Percentiles rank a stretch among this genome's conserved stretches.
Evolutionary conservation across 2,888 invertebrate genomes (phyloP).

Genomic region (Acanthosoma haemorrhoidale): DNA sequence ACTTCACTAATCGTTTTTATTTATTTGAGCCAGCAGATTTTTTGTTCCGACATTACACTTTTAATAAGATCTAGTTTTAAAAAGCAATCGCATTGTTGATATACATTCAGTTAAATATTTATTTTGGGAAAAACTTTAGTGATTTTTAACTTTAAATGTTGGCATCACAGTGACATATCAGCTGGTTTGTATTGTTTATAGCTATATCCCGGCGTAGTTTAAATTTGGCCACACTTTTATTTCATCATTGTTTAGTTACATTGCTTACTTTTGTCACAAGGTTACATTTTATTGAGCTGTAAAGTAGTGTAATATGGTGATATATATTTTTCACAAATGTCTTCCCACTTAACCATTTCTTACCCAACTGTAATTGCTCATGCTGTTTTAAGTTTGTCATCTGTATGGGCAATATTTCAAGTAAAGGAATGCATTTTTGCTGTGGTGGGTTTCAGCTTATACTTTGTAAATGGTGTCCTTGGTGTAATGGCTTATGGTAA

Average conservation of each 20-base stretch:
- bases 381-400: slow-evolving; percentile 36
- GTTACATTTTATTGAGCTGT: background rate
- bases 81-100: background rate
- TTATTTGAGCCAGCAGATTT: too few relatives aligned
- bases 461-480: slow-evolving; percentile 39
- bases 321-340: background rate
- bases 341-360: slow-evolving; percentile 11
- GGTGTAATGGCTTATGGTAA: slow-evolving; percentile 40
- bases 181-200: slow-evolving; percentile 18
- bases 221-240: background rate
- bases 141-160: too few relatives aligned
- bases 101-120: background rate
- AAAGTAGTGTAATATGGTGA: slow-evolving; percentile 14
- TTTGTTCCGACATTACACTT: background rate
- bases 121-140: too few relatives aligned
- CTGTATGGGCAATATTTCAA: slow-evolving; percentile 38
- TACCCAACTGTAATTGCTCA: slow-evolving; percentile 37
- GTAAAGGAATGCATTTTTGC: slow-evolving; percentile 35
- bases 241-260: background rate
- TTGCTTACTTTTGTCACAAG: background rate
- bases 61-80: background rate
- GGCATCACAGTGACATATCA: background rate
- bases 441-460: slow-evolving; percentile 37
- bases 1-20: too few relatives aligned
- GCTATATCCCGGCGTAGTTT: slow-evolving; percentile 14